Base-by-base conservation (phyloP, 2,888 invertebrate species). In the Cabera pusaria region DNA sequence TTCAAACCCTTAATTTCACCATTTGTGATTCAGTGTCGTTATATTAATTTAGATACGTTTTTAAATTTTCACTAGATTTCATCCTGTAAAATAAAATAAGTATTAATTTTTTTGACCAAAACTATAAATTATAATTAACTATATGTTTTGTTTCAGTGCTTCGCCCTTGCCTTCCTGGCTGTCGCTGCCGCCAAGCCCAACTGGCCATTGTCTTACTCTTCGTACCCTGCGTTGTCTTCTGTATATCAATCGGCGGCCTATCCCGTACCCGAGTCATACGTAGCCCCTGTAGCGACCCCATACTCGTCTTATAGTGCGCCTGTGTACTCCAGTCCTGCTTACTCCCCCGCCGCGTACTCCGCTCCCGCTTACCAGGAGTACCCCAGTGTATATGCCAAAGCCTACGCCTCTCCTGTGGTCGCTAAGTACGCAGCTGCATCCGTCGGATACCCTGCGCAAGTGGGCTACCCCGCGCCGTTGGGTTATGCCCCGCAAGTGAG, bases 111-210 rank as follows among this genome's bases (percentile, higher is more conserved):
- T 2, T 22, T 9, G 6, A 3, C 24, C 12, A n/a, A 6, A 14
- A 2, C 14, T 4, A 3, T 3, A 4, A 14, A 3, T 3, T 3
- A 14, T 4, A 14, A 14, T 14, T 24, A 11, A 14, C 11, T 6
- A 5, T 11, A 17, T n/a, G 8, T 32, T 38, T 33, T 45, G n/a
- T 63, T 67, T 26, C 50, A 73, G 72, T 59, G 43, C 32, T 7
- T 72, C 34, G 47, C 66, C 36, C 54, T 72, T 40, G 57, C 65
- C 48, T 47, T 71, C 41, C 38, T 71, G 73, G 64, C 82, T 65
- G 6, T 82, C 60, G 47, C 77, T 61, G 59, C 79, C 63, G 66
- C 84, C 64, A 66, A 81, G 68, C 43, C 86, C 5, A 39, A 28
- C 35, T 44, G 31, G 35, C 40, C 40, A n/a, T 8, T 34, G 26